Evolutionary conservation across 2,113 vertebrate species (phyloP), one percentile per base, ranked within the genome.

Genomic region (Ursus arctos): DNA sequence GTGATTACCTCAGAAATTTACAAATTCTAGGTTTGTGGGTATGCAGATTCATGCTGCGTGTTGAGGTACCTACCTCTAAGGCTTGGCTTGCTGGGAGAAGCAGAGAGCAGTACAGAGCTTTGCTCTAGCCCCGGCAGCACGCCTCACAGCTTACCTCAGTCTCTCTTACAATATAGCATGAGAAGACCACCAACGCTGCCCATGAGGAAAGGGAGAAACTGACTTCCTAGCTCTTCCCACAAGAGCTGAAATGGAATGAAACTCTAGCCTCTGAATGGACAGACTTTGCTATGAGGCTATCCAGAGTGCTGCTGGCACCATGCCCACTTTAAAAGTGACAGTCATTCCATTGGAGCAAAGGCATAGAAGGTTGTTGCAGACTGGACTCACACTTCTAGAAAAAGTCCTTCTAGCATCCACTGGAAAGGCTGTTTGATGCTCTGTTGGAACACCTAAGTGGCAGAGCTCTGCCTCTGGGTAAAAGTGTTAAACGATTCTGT

Each of bases 181-280:
- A 91, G 51, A 19, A 65, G 4, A 43, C 59, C 53, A 93, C 36
- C 28, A 43, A 80, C 1, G 22, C 80, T 83, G 28, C 80, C 36
- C 49, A 12, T 18, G 21, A 89, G 57, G 77, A 51, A 85, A 31
- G 13, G 33, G 0, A 88, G 72, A 82, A 91, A 85, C 19, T 76
- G 9, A 16, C 31, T 77, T 88, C 43, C 65, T 51, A 74, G 55
- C 14, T 92, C 80, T 57, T 95, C 76, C 71, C 47, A 31, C 43
- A 91, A 36, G 51, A 90, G 74, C 80, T 67, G 59, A 96, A 86
- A 71, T 15, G n/a, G 31, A 77, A 94, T 67, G 4, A 28, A 88
- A 55, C 26, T n/a, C 88, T 40, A 49, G n/a, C 28, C 49, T 89
- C 49, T 90, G 53, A 96, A 65, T 16, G 61, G 28, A 91, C 1